These are phyloP conservation scores for Paradoxurus hermaphroditus DNA, from an alignment of 2,113 vertebrate genomes.

Conservation along the genomic window DNA sequence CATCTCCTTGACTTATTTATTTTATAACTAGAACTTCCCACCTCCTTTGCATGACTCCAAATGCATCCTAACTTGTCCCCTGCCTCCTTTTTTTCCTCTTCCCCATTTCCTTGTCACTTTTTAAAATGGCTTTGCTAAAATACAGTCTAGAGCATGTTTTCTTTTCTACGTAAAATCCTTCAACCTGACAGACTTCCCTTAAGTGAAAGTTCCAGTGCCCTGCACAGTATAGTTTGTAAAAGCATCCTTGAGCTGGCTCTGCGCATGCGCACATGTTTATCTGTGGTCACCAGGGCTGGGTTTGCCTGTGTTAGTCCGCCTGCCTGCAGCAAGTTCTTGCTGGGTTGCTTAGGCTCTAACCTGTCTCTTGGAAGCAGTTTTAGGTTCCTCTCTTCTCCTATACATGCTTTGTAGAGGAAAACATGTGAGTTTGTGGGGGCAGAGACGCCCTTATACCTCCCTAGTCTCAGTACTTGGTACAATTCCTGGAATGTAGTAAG, in stretches of 20 bases:
- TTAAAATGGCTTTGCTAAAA: background rate
- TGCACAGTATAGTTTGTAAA: fast-evolving
- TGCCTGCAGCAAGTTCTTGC: background rate
- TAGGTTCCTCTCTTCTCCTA: background rate
- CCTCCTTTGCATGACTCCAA: background rate
- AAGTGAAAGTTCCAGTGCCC: background rate
- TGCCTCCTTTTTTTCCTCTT: background rate
- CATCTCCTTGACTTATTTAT: background rate
- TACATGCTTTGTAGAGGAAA: background rate
- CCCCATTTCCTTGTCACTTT: background rate
- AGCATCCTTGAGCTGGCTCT: no score
- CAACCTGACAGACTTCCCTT: background rate
- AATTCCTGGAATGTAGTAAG: background rate
- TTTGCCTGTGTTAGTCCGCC: fast-evolving
- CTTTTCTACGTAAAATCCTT: background rate
- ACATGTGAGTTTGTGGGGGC: background rate
- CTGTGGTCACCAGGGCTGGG: no score
- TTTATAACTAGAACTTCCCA: background rate
- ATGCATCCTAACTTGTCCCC: background rate
- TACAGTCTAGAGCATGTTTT: background rate
- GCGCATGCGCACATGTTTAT: fast-evolving
- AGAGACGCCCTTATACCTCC: background rate
- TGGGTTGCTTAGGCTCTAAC: background rate
- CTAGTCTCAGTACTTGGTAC: background rate
- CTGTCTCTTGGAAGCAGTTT: background rate